phyloP scores from a whole-genome alignment of 92 coral and sea anemone genomes.

The Umimayanthus chanpuru region DNA sequence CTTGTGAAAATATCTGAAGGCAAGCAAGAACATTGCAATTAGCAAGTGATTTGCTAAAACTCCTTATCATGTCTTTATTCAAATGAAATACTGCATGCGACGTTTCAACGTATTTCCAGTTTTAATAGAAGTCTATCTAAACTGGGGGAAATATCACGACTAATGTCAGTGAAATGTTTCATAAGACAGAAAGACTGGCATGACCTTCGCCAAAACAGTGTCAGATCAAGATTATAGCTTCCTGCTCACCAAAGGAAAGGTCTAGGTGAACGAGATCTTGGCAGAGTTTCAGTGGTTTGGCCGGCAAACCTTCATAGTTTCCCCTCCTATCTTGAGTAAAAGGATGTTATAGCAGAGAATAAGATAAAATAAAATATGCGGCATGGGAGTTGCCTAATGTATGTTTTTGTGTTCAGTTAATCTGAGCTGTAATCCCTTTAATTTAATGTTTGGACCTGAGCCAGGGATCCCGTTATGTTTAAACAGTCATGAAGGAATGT shows the following conservation, averaged over 20 bases:
- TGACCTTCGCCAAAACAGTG: background rate
- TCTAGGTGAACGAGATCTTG: constrained; percentile 7
- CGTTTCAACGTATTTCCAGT: too few species aligned
- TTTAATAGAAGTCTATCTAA: background rate
- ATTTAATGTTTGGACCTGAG: constrained; percentile 19
- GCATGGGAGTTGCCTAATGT: background rate
- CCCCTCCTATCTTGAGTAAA: background rate
- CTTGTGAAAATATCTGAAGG: background rate
- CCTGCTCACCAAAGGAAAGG: background rate
- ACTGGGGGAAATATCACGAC: background rate
- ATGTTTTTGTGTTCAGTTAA: background rate
- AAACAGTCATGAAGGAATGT: constrained; percentile 31
- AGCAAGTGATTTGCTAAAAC: background rate
- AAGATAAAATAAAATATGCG: constrained; percentile 16
- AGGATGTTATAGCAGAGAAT: background rate
- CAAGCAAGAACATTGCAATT: background rate
- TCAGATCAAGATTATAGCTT: background rate
- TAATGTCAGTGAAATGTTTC: background rate
- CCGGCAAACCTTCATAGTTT: background rate
- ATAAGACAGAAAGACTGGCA: background rate
- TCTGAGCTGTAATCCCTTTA: constrained; percentile 24
- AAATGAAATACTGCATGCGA: too few species aligned
- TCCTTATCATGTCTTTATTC: background rate
- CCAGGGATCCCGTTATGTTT: background rate
- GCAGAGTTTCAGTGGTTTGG: constrained; percentile 14